Conservation (phyloP, 2,888 invertebrate species). For the Clivina fossor region DNA sequence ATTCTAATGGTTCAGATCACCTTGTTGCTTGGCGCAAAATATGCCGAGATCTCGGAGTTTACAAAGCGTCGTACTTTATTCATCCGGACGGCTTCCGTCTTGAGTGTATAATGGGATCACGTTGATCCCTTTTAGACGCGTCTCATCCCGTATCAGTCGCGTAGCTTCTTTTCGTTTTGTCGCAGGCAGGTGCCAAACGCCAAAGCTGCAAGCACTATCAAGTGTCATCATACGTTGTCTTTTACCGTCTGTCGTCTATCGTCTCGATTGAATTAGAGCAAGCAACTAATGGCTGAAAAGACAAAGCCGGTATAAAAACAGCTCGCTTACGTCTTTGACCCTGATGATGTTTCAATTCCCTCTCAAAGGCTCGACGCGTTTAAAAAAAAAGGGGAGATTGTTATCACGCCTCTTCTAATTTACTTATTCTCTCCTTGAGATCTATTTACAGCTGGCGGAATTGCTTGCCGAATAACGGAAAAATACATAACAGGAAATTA, state of each 20-base stretch:
- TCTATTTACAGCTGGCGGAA: conserved; percentile 65
- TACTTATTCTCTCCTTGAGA: conserved; percentile 76
- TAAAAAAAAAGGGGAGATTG: conserved; percentile 67
- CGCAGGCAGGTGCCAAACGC: conserved; percentile 11
- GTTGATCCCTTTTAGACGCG: conserved; percentile 54
- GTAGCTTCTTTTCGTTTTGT: conserved; percentile 16
- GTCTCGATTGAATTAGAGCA: conserved; percentile 19
- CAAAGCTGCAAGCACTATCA: conserved; percentile 5
- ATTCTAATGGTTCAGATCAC: conserved; percentile 22
- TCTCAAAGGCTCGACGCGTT: conserved; percentile 34
- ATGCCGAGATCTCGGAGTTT: conserved; percentile 28
- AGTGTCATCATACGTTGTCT: conserved; percentile 14
- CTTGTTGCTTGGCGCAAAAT: conserved; percentile 24
- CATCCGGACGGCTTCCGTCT: conserved; percentile 50
- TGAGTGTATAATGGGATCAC: conserved; percentile 56
- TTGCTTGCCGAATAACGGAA: conserved; percentile 48
- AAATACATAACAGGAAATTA: conserved; percentile 45
- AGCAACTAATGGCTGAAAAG: too few species aligned
- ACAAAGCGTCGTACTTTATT: conserved; percentile 26
- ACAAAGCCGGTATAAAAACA: conserved; percentile 21
- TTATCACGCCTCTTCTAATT: conserved; percentile 78
- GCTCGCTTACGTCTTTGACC: conserved; percentile 9
- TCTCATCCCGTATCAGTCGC: conserved; percentile 24
- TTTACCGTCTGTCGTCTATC: conserved; percentile 2
- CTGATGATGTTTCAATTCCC: conserved; percentile 48